A percentile compares a stretch with the other conserved stretches of the same genome.
Evolutionary conservation across 2,797 vertebrate species (phyloP).

Genomic region (Danio jaintianensis): DNA sequence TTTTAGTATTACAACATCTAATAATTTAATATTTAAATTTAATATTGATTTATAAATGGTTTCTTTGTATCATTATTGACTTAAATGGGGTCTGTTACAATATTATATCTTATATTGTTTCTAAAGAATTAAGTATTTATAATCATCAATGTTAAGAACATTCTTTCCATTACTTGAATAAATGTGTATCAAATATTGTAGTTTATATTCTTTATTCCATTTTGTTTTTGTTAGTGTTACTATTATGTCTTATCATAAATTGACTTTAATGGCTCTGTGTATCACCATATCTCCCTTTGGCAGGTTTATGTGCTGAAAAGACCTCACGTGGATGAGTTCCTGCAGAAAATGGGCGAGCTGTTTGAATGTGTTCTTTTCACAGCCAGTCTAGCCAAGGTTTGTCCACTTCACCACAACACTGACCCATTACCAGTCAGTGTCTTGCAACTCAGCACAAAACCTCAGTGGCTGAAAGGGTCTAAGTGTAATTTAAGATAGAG

Average conservation of each 20-base stretch:
- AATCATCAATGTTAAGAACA: background rate
- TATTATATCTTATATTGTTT: background rate
- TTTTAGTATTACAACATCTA: background rate
- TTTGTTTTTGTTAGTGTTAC: too few relatives aligned
- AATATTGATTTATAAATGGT: too few relatives aligned
- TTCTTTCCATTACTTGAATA: too few relatives aligned
- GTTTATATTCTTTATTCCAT: too few relatives aligned
- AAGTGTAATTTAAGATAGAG: background rate
- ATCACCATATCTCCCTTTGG: conserved; percentile 35
- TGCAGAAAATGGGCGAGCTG: conserved; percentile 96
- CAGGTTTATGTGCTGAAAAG: conserved; percentile 97
- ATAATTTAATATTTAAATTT: background rate
- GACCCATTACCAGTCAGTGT: background rate
- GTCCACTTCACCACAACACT: conserved; percentile 43
- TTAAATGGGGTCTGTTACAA: background rate
- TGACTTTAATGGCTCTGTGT: background rate
- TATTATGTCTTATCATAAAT: background rate
- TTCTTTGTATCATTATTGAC: background rate
- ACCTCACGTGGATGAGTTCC: conserved; percentile 94
- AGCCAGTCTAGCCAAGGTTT: conserved; percentile 95
- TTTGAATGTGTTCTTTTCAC: conserved; percentile 98
- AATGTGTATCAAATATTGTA: too few relatives aligned
- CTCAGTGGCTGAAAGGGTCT: background rate
- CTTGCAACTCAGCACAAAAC: background rate
- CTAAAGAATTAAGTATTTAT: background rate